phyloP scores from a whole-genome alignment of 2,888 invertebrate species.

The Diplazon laetatorius region DNA sequence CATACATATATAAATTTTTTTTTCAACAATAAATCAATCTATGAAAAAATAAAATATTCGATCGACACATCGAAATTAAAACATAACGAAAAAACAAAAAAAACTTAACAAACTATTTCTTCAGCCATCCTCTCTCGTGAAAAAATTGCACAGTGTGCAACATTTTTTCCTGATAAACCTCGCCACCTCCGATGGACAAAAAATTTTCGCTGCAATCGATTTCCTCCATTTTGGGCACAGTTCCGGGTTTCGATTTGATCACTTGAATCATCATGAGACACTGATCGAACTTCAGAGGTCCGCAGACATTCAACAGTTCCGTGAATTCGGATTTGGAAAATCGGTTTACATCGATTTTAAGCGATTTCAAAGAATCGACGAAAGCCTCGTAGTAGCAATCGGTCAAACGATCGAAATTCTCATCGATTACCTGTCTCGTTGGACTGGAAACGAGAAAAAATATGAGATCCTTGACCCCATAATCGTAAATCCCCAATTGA shows the following conservation, averaged over 20 bases:
- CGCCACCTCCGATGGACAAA: conserved; percentile 70
- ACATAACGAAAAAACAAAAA: not conserved
- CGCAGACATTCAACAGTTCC: conserved; percentile 71
- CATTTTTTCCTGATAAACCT: conserved; percentile 74
- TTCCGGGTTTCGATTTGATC: conserved; percentile 76
- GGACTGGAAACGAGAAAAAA: conserved; percentile 80
- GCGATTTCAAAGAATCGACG: conserved; percentile 68
- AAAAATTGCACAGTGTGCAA: conserved; percentile 74
- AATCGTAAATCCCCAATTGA: conserved; percentile 75
- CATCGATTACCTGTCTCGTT: conserved; percentile 72
- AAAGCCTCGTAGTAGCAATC: conserved; percentile 77
- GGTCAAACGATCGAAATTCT: conserved; percentile 75
- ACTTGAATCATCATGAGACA: conserved; percentile 80
- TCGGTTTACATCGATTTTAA: conserved; percentile 68
- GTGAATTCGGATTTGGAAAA: conserved; percentile 70
- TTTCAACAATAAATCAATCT: too few species aligned
- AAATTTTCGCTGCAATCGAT: conserved; percentile 73
- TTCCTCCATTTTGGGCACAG: conserved; percentile 72
- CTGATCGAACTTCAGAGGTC: conserved; percentile 75
- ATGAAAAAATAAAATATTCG: not conserved
- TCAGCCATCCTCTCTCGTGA: conserved; percentile 75
- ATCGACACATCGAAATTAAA: too few species aligned
- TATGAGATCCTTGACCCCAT: conserved; percentile 78
- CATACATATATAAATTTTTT: not conserved
- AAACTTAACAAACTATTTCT: conserved; percentile 60